Evolutionary conservation across 2,113 vertebrate species (phyloP), one percentile per base, ranked within the genome.

Genomic region (Hippocampus comes): DNA sequence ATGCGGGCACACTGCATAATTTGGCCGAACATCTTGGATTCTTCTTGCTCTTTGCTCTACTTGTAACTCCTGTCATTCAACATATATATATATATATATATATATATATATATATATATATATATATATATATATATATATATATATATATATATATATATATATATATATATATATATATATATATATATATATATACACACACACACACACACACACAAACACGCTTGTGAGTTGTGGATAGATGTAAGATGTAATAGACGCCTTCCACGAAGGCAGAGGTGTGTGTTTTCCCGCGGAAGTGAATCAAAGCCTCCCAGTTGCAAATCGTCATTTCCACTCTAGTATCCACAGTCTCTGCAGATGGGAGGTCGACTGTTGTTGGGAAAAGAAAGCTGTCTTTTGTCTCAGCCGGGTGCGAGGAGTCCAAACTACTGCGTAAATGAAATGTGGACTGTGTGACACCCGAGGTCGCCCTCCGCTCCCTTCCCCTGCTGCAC

Each of bases 261-360:
- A 84, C 65, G 82, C 74, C 72, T 74, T 38, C 30, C 55, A 77
- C 70, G 80, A 80, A 72, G 77, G 76, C 78, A 71, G 68, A 81
- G 72, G 73, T 74, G 70, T 46, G 70, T 71, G 65, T 79, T 64
- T 76, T 82, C 73, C 25, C 63, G 75, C 78, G 72, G 74, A 88
- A 88, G 88, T 88, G 82, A 82, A 89, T 91, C 86, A 89, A 82
- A 84, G 75, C 77, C 75, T 89, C 84, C 71, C 82, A 85, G 85
- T 68, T 43, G 80, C 78, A 67, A 78, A 77, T 84, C 84, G 89
- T 90, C 80, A 88, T 91, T 91, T 91, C 83, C 81, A 43, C 79
- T 82, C 83, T 84, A 81, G 89, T 88, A 87, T 89, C 77, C 79
- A 51, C 38, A 46, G 75, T 72, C 67, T 79, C 56, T 11, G 77